phyloP scores from a whole-genome alignment of 2,113 vertebrate species.

The Brevimyrus niger region DNA sequence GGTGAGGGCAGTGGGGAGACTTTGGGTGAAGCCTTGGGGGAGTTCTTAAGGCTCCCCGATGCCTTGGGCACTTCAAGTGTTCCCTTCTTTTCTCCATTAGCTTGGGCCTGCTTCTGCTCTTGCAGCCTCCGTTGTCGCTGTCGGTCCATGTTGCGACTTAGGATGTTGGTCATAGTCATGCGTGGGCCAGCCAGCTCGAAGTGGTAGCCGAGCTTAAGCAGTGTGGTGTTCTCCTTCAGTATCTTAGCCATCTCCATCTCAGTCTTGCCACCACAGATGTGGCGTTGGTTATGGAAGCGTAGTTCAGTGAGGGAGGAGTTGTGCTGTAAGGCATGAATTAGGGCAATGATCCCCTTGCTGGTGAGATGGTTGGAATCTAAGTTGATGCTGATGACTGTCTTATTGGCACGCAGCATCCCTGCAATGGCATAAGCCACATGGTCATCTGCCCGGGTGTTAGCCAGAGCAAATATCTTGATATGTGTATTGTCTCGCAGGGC shows the following conservation, averaged over 20 bases:
- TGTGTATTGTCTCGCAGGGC: conserved; percentile 79
- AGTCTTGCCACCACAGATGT: conserved; percentile 92
- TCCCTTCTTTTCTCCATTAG: conserved; percentile 69
- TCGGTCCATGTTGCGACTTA: conserved; percentile 96
- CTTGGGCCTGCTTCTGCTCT: conserved; percentile 84
- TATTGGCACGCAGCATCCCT: conserved; percentile 79
- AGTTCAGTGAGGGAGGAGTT: conserved; percentile 85
- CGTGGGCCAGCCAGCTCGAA: conserved; percentile 91
- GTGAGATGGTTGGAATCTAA: conserved; percentile 96
- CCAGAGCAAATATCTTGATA: conserved; percentile 76
- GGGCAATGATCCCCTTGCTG: conserved; percentile 83
- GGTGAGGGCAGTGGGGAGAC: conserved; percentile 69
- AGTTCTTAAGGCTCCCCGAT: conserved; percentile 30
- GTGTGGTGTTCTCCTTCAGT: conserved; percentile 85
- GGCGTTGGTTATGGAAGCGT: conserved; percentile 95
- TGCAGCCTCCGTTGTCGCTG: conserved; percentile 86
- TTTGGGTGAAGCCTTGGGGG: conserved; percentile 65
- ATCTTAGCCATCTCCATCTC: conserved; percentile 97
- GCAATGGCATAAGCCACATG: conserved; percentile 89
- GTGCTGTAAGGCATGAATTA: conserved; percentile 85
- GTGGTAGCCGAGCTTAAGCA: conserved; percentile 93
- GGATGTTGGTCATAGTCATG: conserved; percentile 90
- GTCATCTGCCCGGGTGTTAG: conserved; percentile 89
- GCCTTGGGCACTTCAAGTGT: conserved; percentile 72
- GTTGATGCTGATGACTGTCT: conserved; percentile 83